These are phyloP conservation scores for Callipepla squamata DNA, from an alignment of 2,113 vertebrate species.

Conservation along the genomic window DNA sequence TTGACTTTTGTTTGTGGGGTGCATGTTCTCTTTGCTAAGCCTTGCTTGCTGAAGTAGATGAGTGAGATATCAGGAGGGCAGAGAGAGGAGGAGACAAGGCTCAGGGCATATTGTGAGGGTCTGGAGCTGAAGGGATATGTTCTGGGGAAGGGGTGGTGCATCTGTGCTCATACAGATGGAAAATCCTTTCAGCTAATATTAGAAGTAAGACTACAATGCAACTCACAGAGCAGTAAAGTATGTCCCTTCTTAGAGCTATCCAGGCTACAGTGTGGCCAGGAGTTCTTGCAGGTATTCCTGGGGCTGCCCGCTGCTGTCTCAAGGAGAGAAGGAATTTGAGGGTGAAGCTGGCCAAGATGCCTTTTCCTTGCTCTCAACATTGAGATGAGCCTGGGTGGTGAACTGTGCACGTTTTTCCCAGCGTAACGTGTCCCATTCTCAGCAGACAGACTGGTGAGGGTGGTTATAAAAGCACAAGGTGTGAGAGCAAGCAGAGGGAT, in stretches of 20 bases:
- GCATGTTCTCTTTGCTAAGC: neutral
- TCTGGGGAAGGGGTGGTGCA: neutral
- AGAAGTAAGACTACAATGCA: neutral
- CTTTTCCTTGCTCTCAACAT: neutral
- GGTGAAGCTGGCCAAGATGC: neutral
- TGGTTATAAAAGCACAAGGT: neutral
- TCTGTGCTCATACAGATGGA: neutral
- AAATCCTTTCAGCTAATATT: neutral
- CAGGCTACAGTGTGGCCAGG: neutral
- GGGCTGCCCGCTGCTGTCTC: neutral
- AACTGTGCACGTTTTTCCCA: neutral
- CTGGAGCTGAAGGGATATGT: neutral
- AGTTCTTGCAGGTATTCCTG: neutral
- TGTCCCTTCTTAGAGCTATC: neutral
- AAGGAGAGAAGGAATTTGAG: neutral
- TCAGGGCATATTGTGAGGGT: neutral
- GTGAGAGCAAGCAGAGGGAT: neutral
- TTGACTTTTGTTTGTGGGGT: constrained; percentile 13
- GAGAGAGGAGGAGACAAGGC: neutral
- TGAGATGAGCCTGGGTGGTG: neutral
- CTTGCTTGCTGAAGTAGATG: neutral
- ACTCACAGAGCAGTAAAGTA: neutral
- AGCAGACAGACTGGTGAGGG: neutral
- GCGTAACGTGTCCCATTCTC: neutral
- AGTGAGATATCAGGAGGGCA: neutral